Conservation (phyloP, 1,140 invertebrate species). For the Diploscapter pachys region DNA sequence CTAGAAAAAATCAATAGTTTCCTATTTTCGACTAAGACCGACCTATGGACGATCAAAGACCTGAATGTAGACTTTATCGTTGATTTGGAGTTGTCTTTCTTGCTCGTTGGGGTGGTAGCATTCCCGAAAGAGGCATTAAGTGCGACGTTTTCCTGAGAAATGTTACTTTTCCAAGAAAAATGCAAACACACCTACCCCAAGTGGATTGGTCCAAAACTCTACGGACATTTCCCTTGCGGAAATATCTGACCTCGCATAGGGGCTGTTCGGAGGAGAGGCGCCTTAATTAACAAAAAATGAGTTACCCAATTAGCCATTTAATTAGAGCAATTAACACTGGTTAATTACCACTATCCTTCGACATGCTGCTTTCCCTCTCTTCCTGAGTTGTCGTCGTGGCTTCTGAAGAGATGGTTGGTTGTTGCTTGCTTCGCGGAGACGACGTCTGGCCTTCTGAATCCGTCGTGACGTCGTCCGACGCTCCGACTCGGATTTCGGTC, state of each 20-base stretch:
- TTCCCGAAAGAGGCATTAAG: background rate
- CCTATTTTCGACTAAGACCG: too few species aligned
- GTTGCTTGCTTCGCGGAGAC: background rate
- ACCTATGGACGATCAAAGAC: slow-evolving; percentile 19
- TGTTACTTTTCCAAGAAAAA: too few species aligned
- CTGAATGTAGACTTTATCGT: slow-evolving; percentile 70
- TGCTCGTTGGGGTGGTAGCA: slow-evolving; percentile 18
- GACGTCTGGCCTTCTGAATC: slow-evolving; percentile 3
- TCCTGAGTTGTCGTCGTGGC: background rate
- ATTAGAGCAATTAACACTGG: too few species aligned
- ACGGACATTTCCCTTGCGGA: slow-evolving; percentile 6
- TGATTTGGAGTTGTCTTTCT: slow-evolving; percentile 64
- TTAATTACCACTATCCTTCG: background rate
- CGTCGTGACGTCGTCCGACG: slow-evolving; percentile 30
- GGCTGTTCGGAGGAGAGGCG: slow-evolving; percentile 1
- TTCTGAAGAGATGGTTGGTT: background rate
- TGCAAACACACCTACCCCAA: background rate
- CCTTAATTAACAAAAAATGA: background rate
- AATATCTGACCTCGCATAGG: background rate
- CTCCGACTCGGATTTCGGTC: slow-evolving; percentile 65
- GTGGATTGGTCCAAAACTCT: slow-evolving; percentile 9
- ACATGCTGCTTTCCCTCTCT: background rate
- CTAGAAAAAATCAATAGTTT: background rate
- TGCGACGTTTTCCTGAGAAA: background rate
- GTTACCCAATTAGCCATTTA: background rate